Percentiles rank a stretch among this genome's conserved stretches.
phyloP scores from a whole-genome alignment of 2,888 invertebrate species.

The Eudasyphora cyanicolor region DNA sequence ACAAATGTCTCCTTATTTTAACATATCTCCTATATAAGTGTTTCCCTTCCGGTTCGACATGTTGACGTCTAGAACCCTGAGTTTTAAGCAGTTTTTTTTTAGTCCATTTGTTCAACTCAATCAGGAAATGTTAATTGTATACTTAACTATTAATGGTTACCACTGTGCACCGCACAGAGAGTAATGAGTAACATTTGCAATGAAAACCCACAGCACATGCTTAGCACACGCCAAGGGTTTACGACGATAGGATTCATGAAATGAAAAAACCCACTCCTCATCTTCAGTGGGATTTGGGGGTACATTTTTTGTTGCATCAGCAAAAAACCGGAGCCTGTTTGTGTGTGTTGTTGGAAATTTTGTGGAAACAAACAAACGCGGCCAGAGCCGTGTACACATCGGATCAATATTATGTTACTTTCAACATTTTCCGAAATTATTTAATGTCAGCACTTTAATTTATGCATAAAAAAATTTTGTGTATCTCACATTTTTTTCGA shows the following conservation, averaged over 20 bases:
- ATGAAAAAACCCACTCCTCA: constrained; percentile 7
- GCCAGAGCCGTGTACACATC: neutral
- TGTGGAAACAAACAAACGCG: constrained; percentile 32
- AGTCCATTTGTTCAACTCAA: too few relatives aligned
- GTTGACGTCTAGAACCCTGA: too few relatives aligned
- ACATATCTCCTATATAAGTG: too few relatives aligned
- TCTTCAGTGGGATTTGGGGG: constrained; percentile 11
- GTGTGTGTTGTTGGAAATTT: constrained; percentile 24
- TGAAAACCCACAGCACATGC: constrained; percentile 56
- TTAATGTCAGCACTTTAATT: constrained; percentile 64
- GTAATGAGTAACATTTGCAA: constrained; percentile 20
- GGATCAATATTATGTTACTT: constrained; percentile 49
- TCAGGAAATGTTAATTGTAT: too few relatives aligned
- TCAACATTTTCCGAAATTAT: constrained; percentile 52
- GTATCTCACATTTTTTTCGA: constrained; percentile 53
- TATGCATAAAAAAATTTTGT: constrained; percentile 64
- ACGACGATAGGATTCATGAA: neutral
- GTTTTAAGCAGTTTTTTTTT: too few relatives aligned
- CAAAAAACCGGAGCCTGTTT: neutral
- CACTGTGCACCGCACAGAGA: neutral
- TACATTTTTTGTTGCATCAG: neutral
- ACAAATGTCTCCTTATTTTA: too few relatives aligned
- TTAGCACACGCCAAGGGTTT: constrained; percentile 60
- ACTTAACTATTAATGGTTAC: too few relatives aligned
- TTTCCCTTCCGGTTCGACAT: too few relatives aligned